A percentile compares a stretch with the other conserved stretches of the same genome.
Conservation (phyloP, 2,113 vertebrate genomes). For the Boleophthalmus pectinirostris region DNA sequence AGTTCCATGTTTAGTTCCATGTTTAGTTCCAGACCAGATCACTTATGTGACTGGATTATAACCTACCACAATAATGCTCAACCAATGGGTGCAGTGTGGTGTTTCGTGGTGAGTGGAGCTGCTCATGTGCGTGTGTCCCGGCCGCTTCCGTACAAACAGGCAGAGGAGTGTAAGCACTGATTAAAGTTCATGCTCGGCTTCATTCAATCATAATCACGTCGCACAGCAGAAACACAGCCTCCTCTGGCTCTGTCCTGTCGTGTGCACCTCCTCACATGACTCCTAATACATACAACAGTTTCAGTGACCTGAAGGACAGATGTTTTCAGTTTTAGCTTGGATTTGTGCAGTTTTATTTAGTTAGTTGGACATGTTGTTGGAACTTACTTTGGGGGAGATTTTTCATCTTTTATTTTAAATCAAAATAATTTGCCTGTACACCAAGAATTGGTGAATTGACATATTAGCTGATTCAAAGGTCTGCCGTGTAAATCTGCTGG, state of each 20-base stretch:
- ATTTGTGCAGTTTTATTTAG: neutral
- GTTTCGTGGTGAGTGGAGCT: constrained; percentile 53
- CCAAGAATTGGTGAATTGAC: too few species aligned
- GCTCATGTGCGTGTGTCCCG: constrained; percentile 64
- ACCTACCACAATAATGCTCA: neutral
- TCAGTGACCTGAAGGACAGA: neutral
- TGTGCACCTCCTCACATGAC: constrained; percentile 63
- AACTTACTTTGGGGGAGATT: neutral
- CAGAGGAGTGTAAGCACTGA: constrained; percentile 73
- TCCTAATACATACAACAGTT: constrained; percentile 1
- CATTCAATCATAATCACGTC: constrained; percentile 78
- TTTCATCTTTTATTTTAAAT: too few species aligned
- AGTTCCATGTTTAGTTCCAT: neutral
- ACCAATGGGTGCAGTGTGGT: constrained; percentile 39
- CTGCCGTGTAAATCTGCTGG: too few species aligned
- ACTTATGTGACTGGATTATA: neutral
- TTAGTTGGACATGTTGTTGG: neutral
- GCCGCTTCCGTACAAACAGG: constrained; percentile 69
- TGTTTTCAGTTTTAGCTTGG: neutral
- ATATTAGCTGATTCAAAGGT: too few species aligned
- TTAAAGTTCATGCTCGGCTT: constrained; percentile 75
- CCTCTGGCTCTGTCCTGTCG: constrained; percentile 53
- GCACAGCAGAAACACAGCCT: constrained; percentile 71
- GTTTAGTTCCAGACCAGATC: neutral
- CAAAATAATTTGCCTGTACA: too few species aligned